Conservation (phyloP, 2,797 vertebrate genomes). For the Aulostomus chinensis region DNA sequence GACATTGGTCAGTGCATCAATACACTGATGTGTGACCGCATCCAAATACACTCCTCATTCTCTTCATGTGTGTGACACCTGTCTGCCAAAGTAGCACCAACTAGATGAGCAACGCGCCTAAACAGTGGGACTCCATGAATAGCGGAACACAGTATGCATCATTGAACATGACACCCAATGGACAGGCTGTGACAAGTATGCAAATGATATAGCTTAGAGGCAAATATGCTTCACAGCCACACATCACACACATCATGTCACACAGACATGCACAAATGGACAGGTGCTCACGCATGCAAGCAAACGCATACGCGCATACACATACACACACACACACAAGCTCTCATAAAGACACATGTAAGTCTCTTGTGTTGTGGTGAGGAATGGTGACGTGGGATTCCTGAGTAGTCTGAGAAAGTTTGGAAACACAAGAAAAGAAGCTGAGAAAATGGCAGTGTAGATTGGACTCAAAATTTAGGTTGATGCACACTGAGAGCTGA, state of each 20-base stretch:
- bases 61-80: slow-evolving; percentile 40
- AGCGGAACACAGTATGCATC: slow-evolving; percentile 60
- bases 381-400: no score
- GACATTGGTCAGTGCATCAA: slow-evolving; percentile 18
- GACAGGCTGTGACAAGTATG: slow-evolving; percentile 72
- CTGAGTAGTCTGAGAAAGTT: no score
- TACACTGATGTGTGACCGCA: slow-evolving; percentile 5
- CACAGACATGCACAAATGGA: slow-evolving; percentile 62
- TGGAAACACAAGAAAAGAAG: no score
- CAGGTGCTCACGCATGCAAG: slow-evolving; percentile 43
- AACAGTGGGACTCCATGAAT: slow-evolving; percentile 58
- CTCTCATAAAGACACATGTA: no score
- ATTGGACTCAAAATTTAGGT: no score
- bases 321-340: slow-evolving; percentile 2
- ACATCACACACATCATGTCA: slow-evolving; percentile 71
- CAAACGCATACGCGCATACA: no score
- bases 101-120: slow-evolving; percentile 36
- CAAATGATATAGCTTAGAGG: slow-evolving; percentile 73
- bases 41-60: slow-evolving; percentile 20
- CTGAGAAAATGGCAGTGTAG: no score
- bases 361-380: no score
- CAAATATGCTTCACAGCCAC: slow-evolving; percentile 69
- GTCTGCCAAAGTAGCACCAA: slow-evolving; percentile 55
- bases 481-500: no score
- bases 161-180: slow-evolving; percentile 63